Evolutionary conservation across 2,113 vertebrate genomes (phyloP).

Genomic region (Hyaena hyaena): DNA sequence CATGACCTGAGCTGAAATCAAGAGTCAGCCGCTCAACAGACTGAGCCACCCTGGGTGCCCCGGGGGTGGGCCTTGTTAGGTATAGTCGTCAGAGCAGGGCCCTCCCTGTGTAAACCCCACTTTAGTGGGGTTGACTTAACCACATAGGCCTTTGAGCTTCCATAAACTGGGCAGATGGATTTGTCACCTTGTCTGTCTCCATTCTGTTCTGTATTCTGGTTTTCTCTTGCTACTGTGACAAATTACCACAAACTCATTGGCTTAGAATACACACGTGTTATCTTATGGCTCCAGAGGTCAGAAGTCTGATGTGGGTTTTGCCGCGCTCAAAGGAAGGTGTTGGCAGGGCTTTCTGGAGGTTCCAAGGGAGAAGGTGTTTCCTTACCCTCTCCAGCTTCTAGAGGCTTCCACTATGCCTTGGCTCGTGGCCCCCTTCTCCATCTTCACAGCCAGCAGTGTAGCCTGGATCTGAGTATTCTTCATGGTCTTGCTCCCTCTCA

Average conservation of each 20-base stretch:
- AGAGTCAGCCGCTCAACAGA: no score
- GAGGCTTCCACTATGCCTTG: fast-evolving
- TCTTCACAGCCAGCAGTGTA: neutral
- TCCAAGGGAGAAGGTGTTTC: neutral
- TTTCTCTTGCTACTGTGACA: neutral
- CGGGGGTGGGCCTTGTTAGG: neutral
- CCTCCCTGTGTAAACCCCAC: fast-evolving
- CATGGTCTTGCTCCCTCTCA: fast-evolving
- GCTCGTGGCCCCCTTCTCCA: fast-evolving
- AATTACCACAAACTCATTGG: neutral
- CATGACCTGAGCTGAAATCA: no score
- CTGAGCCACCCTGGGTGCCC: no score
- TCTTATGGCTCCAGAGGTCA: no score
- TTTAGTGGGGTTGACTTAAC: fast-evolving
- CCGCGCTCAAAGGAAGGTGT: neutral
- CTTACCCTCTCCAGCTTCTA: no score
- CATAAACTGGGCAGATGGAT: neutral
- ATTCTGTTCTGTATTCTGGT: neutral
- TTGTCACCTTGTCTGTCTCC: no score
- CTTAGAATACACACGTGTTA: neutral
- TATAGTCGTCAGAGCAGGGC: fast-evolving
- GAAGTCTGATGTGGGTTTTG: neutral
- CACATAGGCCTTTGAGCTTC: neutral
- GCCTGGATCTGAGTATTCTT: neutral
- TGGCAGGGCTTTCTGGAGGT: neutral